Evolutionary conservation across 2,113 vertebrate genomes (phyloP), one percentile per base, ranked within the genome.

Genomic region (Tupaia tana): DNA sequence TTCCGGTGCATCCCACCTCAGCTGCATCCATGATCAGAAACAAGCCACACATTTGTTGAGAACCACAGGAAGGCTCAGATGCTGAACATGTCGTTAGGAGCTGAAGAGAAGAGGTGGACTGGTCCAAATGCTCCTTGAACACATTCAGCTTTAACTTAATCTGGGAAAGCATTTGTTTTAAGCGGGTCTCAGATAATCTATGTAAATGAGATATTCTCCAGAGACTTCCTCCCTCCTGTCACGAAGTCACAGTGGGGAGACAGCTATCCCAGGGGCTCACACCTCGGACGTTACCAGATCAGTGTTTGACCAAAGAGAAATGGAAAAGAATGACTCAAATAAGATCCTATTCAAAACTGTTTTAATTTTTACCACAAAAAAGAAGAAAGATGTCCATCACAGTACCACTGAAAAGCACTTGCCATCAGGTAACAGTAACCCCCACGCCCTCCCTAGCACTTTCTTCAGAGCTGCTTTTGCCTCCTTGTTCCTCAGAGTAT

Each of bases 401-500:
- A 18, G 24, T 8, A 58, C 10, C 7, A 24, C 8, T 54, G 9
- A 58, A 27, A 24, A 27, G 4, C 6, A 67, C 20, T 43, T 70
- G 59, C 20, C 6, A 29, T 87, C 77, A 82, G 4, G 13, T 29
- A 24, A 31, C 14, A 7, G 52, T 64, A 16, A 54, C 1, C 8
- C 31, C 3, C 71, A 79, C 66, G 52, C n/a, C 25, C 74, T 75
- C 54, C 2, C 25, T 59, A 93, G 56, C 14, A 77, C 15, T 54
- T 75, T 96, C 24, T n/a, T n/a, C 10, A 93, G 6, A 10, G 61
- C 69, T 7, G 11, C 66, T 9, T 93, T 92, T 3, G 93, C 31
- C 5, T 94, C 95, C 18, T 88, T 84, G 20, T 97, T 96, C 27
- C 93, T 80, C 73, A 91, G 59, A 1, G 84, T 95, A 10, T 96